Evolutionary conservation across 2,888 invertebrate genomes (phyloP).

Genomic region (Congeria kusceri): DNA sequence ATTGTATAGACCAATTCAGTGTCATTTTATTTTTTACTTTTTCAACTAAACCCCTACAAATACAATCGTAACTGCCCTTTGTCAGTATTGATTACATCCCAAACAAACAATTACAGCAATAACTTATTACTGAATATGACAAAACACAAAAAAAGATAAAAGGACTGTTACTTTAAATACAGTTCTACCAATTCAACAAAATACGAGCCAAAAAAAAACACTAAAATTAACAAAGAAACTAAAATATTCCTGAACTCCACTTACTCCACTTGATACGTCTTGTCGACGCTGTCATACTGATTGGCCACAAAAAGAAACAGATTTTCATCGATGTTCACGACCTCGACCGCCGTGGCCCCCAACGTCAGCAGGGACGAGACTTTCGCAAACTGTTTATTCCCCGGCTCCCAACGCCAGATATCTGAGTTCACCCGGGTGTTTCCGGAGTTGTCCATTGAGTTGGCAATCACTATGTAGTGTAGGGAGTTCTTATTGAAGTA

Average conservation of each 20-base stretch:
- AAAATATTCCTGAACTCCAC: slow-evolving; percentile 25
- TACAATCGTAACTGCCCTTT: no score
- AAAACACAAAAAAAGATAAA: no score
- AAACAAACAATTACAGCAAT: no score
- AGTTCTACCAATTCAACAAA: neutral
- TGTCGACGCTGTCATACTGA: slow-evolving; percentile 71
- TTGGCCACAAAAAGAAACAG: slow-evolving; percentile 80
- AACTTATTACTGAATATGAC: no score
- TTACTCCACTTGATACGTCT: slow-evolving; percentile 73
- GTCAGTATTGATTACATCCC: no score
- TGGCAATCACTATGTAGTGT: slow-evolving; percentile 78
- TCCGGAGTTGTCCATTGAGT: slow-evolving; percentile 76
- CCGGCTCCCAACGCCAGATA: slow-evolving; percentile 78
- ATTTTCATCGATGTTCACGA: slow-evolving; percentile 71
- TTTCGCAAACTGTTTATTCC: slow-evolving; percentile 71
- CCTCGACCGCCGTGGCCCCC: slow-evolving; percentile 74
- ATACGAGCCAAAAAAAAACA: neutral
- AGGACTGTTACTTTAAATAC: no score
- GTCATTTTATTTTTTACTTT: no score
- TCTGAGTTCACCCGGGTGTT: slow-evolving; percentile 73
- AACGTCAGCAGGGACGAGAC: slow-evolving; percentile 74
- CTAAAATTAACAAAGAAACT: neutral
- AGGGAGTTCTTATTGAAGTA: slow-evolving; percentile 67
- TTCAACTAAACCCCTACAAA: no score
- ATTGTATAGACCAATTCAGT: no score